These are phyloP conservation scores for Stegana nigrithorax DNA, from an alignment of 2,888 invertebrate genomes.

Conservation along the genomic window DNA sequence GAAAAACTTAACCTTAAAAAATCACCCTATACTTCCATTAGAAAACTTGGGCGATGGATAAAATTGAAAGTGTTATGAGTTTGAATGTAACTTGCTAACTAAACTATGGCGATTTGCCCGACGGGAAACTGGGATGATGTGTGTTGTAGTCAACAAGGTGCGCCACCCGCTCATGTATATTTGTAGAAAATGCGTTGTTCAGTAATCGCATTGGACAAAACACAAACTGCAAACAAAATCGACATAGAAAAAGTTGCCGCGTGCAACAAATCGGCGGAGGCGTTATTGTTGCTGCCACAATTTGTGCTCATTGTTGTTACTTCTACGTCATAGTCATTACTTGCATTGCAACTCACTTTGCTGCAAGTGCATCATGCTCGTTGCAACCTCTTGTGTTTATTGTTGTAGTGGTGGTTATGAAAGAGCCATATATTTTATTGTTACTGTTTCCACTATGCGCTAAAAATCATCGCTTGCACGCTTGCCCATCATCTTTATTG, in stretches of 20 bases:
- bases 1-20: too few relatives aligned
- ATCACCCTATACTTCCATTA: too few relatives aligned
- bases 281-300: slow-evolving; percentile 7
- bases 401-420: too few relatives aligned
- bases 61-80: slow-evolving; percentile 35
- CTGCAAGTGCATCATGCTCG: too few relatives aligned
- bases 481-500: too few relatives aligned
- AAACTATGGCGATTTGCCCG: slow-evolving; percentile 29
- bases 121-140: neutral
- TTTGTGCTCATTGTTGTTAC: slow-evolving; percentile 25
- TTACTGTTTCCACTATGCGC: too few relatives aligned
- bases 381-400: slow-evolving; percentile 7
- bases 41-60: slow-evolving; percentile 49
- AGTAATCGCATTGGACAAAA: neutral
- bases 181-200: too few relatives aligned
- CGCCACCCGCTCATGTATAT: neutral
- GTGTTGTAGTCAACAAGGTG: slow-evolving; percentile 7
- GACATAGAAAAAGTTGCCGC: neutral
- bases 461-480: too few relatives aligned
- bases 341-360: slow-evolving; percentile 12
- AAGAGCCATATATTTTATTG: too few relatives aligned
- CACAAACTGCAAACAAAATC: neutral
- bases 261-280: too few relatives aligned
- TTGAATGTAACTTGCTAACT: slow-evolving; percentile 40
- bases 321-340: neutral